Evolutionary conservation across 2,888 invertebrate genomes (phyloP), one percentile per base, ranked within the genome.

Genomic region (Meteorus colon): DNA sequence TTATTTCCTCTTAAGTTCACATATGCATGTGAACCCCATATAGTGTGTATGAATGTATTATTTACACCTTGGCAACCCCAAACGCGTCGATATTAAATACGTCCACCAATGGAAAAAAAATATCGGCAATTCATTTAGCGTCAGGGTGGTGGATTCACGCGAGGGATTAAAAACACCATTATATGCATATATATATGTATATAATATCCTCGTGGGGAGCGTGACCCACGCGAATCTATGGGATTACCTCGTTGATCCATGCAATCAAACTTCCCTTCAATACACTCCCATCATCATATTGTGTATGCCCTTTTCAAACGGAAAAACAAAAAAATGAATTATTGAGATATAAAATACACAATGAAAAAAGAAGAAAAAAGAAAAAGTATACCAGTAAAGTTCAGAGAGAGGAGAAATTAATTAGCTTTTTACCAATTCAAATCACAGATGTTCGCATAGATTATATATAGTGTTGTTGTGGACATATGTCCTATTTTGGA

Each of bases 101-200:
- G 74, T 80, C 59, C 71, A 74, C 82, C 85, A 86, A 89, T 88
- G 85, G 86, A 89, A 89, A 89, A 89, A 89, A 89, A 89, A 89
- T 88, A 89, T 86, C 83, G 82, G 72, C 80, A 78, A 88, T 88
- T 89, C 89, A 87, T 88, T 88, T 87, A 88, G 85, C 83, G 80
- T 78, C 75, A 82, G 82, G 82, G 83, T 78, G 55, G 19, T 19
- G 55, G 10, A 80, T 78, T 78, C 79, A 80, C 77, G 77, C 78
- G 79, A 82, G 85, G 85, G 88, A 88, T 88, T 89, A 89, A 88
- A 88, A 88, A 87, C 87, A 86, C 29, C 66, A 41, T 75, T 75
- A 41, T 55, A 60, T 69, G 37, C 19, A n/a, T 45, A 55, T 48
- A 48, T 48, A 16, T 48, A 5, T 55, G 8, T 55, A 55, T 55